Evolutionary conservation across 1,140 invertebrate species (phyloP), one percentile per base, ranked within the genome.

Genomic region (Penaeus indicus): DNA sequence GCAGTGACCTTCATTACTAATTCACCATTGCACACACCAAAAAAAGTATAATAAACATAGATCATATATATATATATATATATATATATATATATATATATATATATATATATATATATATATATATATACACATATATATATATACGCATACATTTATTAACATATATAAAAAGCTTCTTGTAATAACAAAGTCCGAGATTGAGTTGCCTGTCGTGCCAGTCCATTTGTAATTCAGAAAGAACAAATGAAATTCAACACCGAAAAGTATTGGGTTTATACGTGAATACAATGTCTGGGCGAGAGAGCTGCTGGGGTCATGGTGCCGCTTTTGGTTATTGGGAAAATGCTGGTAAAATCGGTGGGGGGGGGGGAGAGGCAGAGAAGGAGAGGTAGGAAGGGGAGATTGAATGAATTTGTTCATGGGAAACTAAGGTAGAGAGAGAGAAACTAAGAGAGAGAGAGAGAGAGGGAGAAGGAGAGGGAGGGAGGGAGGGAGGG

Each of bases 151-250:
- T 67, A 67, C 38, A 42, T 67, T 5, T 5, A 80, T 42, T 22
- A n/a, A 67, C 27, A 67, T 80, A 22, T 81, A 60, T 19, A 18
- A 54, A 7, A 47, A 13, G 47, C 47, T 47, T 47, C 11, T 47
- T 13, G 47, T 4, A 47, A 8, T 13, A 27, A 13, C 69, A 32
- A 13, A 8, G 13, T 13, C 27, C 72, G 72, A 10, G 27, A 42
- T 75, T 75, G 72, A 75, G 27, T 75, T 32, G 16, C 72, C 72
- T 75, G 16, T 32, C 72, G 72, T 42, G 72, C 10, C 72, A 42
- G 42, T 32, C 27, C 16, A 42, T 32, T 75, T 32, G 42, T 75
- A 42, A 75, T 75, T 32, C 27, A 32, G 16, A 75, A 32, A 75
- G 27, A 42, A 75, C 72, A 42, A 32, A 75, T 32, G 72, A 13